Evolutionary conservation across 2,113 vertebrate genomes (phyloP).

Genomic region (Illadopsis cleaveri): DNA sequence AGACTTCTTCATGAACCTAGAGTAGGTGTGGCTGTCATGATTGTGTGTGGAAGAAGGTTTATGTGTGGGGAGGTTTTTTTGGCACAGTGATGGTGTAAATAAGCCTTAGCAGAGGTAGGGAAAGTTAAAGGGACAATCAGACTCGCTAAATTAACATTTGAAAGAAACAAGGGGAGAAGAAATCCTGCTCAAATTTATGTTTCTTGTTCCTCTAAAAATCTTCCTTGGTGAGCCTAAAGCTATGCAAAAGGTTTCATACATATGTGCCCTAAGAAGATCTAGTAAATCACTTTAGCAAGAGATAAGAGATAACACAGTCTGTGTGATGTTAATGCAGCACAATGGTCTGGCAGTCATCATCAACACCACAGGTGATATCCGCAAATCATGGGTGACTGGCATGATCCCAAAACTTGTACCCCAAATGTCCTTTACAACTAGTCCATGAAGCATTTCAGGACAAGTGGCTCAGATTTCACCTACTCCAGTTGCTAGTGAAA

Average conservation of each 20-base stretch:
- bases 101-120: neutral
- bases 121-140: neutral
- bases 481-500: neutral
- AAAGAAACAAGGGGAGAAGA: neutral
- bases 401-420: neutral
- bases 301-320: neutral
- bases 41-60: neutral
- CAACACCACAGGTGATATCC: conserved; percentile 1
- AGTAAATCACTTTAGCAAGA: neutral
- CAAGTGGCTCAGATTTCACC: neutral
- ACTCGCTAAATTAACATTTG: neutral
- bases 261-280: neutral
- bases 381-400: conserved; percentile 22
- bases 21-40: neutral
- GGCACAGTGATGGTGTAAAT: neutral
- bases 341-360: conserved; percentile 19
- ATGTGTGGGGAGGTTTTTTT: neutral
- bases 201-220: neutral
- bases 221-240: neutral
- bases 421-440: neutral
- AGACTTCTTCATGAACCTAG: neutral
- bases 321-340: conserved; percentile 59
- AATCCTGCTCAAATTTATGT: neutral
- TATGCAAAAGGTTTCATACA: neutral
- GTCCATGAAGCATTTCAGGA: conserved; percentile 8